Base-by-base conservation (phyloP, 1,140 invertebrate species). In the Drosophila takahashii region DNA sequence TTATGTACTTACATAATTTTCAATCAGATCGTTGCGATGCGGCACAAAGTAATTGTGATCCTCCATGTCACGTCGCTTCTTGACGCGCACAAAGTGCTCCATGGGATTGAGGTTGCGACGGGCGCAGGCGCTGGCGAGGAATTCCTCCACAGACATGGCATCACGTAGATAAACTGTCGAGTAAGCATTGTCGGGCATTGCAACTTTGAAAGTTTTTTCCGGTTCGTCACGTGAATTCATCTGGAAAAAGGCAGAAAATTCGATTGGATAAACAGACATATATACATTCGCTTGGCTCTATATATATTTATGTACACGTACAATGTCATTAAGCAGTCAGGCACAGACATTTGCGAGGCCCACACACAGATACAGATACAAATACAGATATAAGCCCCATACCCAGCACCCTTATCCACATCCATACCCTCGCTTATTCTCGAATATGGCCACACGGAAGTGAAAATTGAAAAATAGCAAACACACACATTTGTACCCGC, bases 31-130 rank as follows among this genome's bases (percentile, higher is more conserved):
- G 81, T 96, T 96, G 79, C 97, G 95, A 93, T 97, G 97, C 51
- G 97, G 97, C 79, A 98, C 97, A 93, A 98, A 98, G 93, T 98
- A 98, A 93, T 98, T 98, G 90, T 97, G 97, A 93, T 98, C 97
- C 92, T 98, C 97, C 95, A 97, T 97, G 86, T 99, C 97, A 72
- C 97, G 95, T 70, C 97, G 95, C 92, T 98, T 98, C 93, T 98
- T 98, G 13, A 99, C 97, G 60, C 98, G 94, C 13, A 99, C 97
- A 93, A 99, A 99, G 93, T 99, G 98, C 92, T 99, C 98, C 93
- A 97, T 96, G 13, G 97, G 95, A 93, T 97, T 98, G 37, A 99
- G 95, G 87, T 96, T 96, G 91, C 98, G 97, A 73, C 97, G 95
- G 45, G 95, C 96, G 93, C 98, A 99, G 27, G 97, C 98, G 78